phyloP scores from a whole-genome alignment of 2,113 vertebrate genomes.

The Chinchilla lanigera region DNA sequence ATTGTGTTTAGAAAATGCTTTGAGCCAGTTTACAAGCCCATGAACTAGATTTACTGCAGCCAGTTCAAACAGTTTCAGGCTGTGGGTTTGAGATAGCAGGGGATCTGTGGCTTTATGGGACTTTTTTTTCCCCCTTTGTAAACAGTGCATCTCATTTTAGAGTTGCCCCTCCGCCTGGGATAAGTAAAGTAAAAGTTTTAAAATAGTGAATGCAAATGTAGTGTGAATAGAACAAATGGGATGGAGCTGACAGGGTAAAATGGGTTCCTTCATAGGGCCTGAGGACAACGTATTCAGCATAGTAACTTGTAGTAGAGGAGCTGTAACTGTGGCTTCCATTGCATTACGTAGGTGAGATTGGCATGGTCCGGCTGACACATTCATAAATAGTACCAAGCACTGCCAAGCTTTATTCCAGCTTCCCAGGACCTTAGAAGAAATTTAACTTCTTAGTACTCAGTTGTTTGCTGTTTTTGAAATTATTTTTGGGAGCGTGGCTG shows the following conservation, averaged over 20 bases:
- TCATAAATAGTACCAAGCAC: slow-evolving; percentile 70
- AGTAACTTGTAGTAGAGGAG: not conserved
- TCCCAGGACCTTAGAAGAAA: slow-evolving; percentile 71
- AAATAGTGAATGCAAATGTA: slow-evolving; percentile 18
- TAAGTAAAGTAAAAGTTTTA: slow-evolving; percentile 42
- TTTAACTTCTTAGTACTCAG: slow-evolving; percentile 72
- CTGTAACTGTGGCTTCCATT: slow-evolving; percentile 25
- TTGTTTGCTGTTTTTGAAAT: slow-evolving; percentile 76
- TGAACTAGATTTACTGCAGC: slow-evolving; percentile 72
- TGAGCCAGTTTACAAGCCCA: slow-evolving; percentile 66
- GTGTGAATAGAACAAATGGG: slow-evolving; percentile 16
- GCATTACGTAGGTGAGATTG: slow-evolving; percentile 69
- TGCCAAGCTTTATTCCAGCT: slow-evolving; percentile 66
- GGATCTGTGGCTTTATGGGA: slow-evolving; percentile 55
- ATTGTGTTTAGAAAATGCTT: slow-evolving; percentile 65
- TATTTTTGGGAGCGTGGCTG: slow-evolving; percentile 61
- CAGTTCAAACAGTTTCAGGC: slow-evolving; percentile 72
- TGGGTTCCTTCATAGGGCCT: not conserved
- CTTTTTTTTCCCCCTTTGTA: not conserved
- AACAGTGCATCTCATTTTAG: slow-evolving; percentile 57
- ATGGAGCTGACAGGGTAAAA: not conserved
- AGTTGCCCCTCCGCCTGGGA: slow-evolving; percentile 25
- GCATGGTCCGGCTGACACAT: slow-evolving; percentile 49
- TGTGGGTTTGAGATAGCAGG: slow-evolving; percentile 64
- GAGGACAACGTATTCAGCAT: slow-evolving; percentile 8